phyloP scores from a whole-genome alignment of 2,797 vertebrate species.

The Australoheros facetus region DNA sequence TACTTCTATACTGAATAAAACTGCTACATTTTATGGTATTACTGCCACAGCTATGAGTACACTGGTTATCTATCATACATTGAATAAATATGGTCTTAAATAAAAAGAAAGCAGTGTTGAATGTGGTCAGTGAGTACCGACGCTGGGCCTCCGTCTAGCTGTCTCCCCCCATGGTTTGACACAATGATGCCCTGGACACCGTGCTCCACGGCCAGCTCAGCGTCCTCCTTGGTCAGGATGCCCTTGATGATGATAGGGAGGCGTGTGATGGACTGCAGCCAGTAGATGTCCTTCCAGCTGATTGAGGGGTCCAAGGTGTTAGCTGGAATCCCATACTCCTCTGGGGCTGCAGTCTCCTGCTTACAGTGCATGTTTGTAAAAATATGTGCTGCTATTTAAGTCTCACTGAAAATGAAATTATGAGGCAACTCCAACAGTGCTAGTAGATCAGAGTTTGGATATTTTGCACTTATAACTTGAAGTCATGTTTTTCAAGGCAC shows the following conservation, averaged over 20 bases:
- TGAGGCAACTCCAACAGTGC: background rate
- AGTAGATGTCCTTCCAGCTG: slow-evolving; percentile 91
- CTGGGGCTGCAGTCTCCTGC: slow-evolving; percentile 72
- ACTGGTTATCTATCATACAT: background rate
- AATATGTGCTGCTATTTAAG: background rate
- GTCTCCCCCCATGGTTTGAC: slow-evolving; percentile 95
- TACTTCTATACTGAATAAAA: no score
- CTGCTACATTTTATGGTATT: no score
- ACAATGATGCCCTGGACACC: slow-evolving; percentile 93
- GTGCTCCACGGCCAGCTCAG: slow-evolving; percentile 90
- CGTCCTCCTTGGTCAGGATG: slow-evolving; percentile 95
- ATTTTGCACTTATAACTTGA: background rate
- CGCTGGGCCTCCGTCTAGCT: slow-evolving; percentile 91
- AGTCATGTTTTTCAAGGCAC: background rate
- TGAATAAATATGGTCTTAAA: background rate
- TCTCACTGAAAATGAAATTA: background rate
- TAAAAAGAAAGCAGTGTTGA: background rate
- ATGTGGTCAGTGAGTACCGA: slow-evolving; percentile 74
- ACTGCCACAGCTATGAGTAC: no score
- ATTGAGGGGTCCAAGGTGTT: slow-evolving; percentile 86
- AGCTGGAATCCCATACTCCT: slow-evolving; percentile 81
- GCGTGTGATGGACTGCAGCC: slow-evolving; percentile 87
- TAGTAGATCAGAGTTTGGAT: background rate
- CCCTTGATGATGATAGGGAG: slow-evolving; percentile 95
- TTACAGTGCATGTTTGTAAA: background rate